Conservation (phyloP, 2,797 vertebrate species). For the Sebastes vulpes region DNA sequence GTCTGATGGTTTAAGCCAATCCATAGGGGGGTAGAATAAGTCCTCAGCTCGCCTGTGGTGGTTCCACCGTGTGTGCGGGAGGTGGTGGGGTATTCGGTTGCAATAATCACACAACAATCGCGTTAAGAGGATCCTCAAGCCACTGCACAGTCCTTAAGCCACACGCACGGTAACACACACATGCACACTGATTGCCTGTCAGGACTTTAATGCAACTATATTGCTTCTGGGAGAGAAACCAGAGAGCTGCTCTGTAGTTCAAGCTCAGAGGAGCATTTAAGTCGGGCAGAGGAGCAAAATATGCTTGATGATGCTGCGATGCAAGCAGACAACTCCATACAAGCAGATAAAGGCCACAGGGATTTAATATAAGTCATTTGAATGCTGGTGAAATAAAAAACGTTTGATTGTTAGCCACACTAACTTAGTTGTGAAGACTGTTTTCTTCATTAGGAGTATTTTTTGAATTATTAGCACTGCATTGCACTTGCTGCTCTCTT, state of each 20-base stretch:
- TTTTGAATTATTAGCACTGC: not conserved
- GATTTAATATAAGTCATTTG: slow-evolving; percentile 30
- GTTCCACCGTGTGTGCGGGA: slow-evolving; percentile 29
- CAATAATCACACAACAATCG: slow-evolving; percentile 76
- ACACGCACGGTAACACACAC: slow-evolving; percentile 34
- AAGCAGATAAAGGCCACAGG: slow-evolving; percentile 26
- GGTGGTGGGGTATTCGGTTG: slow-evolving; percentile 24
- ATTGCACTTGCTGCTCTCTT: not conserved
- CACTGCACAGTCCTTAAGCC: slow-evolving; percentile 59
- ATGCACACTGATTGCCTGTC: slow-evolving; percentile 59
- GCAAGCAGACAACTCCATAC: slow-evolving; percentile 31
- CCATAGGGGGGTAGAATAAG: slow-evolving; percentile 35
- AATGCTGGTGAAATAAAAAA: not conserved
- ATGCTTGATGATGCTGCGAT: slow-evolving; percentile 31
- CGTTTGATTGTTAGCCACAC: not conserved
- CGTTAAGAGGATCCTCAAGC: slow-evolving; percentile 72
- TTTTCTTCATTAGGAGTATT: not conserved
- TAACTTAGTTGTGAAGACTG: not conserved
- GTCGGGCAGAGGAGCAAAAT: slow-evolving; percentile 41
- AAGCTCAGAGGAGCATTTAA: slow-evolving; percentile 62
- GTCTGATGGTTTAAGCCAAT: slow-evolving; percentile 42
- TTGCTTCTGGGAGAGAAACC: slow-evolving; percentile 64
- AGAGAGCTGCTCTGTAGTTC: slow-evolving; percentile 40
- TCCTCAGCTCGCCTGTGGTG: slow-evolving; percentile 36
- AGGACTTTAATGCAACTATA: slow-evolving; percentile 63